Conservation (phyloP, 1,140 invertebrate species). For the Drosophila asahinai region DNA sequence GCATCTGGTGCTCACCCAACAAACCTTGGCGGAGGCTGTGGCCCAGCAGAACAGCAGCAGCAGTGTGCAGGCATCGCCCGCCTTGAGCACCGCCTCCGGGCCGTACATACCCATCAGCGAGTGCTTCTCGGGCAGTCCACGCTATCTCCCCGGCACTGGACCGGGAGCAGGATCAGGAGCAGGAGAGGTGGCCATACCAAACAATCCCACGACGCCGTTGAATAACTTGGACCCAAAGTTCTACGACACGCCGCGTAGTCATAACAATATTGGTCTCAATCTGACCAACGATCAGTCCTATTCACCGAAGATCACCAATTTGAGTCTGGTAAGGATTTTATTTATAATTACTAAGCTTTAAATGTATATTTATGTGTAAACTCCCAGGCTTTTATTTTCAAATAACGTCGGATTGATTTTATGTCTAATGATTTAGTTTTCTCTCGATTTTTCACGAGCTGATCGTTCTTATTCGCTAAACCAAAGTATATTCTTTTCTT, state of each 20-base stretch:
- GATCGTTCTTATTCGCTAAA: no score
- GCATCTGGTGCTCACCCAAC: constrained; percentile 73
- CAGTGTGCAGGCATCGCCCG: constrained; percentile 87
- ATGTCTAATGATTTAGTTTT: no score
- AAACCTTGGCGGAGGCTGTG: constrained; percentile 61
- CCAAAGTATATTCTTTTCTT: no score
- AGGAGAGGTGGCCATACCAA: constrained; percentile 33
- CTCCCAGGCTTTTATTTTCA: no score
- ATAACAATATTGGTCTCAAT: constrained; percentile 84
- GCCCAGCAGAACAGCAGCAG: constrained; percentile 74
- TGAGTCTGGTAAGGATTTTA: constrained; percentile 53
- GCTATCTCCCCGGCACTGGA: constrained; percentile 54
- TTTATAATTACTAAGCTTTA: no score
- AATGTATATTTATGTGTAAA: neutral
- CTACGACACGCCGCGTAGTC: constrained; percentile 86
- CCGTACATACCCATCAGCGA: constrained; percentile 95
- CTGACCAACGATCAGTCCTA: constrained; percentile 84
- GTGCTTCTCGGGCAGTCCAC: constrained; percentile 93
- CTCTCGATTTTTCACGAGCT: no score
- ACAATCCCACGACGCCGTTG: constrained; percentile 74
- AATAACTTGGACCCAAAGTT: constrained; percentile 85
- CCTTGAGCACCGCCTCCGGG: constrained; percentile 87
- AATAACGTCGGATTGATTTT: no score
- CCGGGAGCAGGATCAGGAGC: neutral
- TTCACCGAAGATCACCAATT: constrained; percentile 84